Conservation (phyloP, 2,888 invertebrate species). For the Tinea pellionella region DNA sequence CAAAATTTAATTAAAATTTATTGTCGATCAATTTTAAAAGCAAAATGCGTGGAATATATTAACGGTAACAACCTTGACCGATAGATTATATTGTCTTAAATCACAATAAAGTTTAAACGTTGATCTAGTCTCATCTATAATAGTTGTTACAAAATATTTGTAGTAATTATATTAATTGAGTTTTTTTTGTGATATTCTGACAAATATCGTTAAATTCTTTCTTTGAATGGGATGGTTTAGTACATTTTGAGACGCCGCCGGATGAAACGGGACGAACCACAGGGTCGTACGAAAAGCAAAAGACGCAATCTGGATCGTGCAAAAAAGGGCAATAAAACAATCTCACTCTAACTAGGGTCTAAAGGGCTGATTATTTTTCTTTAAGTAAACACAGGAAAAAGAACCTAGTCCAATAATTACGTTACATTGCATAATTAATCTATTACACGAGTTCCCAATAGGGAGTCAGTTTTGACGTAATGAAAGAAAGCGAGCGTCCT, state of each 20-base stretch:
- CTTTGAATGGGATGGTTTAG: too few relatives aligned
- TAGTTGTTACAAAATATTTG: not conserved
- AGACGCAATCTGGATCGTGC: too few relatives aligned
- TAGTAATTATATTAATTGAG: not conserved
- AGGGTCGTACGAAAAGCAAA: too few relatives aligned
- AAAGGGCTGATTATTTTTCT: too few relatives aligned
- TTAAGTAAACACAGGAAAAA: not conserved
- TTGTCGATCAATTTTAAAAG: not conserved
- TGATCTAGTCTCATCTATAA: too few relatives aligned
- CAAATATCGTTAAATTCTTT: too few relatives aligned
- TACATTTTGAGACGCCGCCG: too few relatives aligned
- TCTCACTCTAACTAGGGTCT: too few relatives aligned
- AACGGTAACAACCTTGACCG: not conserved
- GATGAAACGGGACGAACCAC: too few relatives aligned
- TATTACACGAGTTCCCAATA: not conserved
- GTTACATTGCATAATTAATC: not conserved
- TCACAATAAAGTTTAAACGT: not conserved
- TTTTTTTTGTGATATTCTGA: too few relatives aligned
- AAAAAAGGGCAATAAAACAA: too few relatives aligned
- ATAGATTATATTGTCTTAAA: not conserved
- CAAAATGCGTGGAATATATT: not conserved
- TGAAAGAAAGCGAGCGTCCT: slow-evolving; percentile 56
- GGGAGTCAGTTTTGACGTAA: slow-evolving; percentile 34
- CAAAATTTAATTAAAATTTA: not conserved
- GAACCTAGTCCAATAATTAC: not conserved